These are phyloP conservation scores for Neodiprion fabricii DNA, from an alignment of 1,140 invertebrate species.

Conservation along the genomic window DNA sequence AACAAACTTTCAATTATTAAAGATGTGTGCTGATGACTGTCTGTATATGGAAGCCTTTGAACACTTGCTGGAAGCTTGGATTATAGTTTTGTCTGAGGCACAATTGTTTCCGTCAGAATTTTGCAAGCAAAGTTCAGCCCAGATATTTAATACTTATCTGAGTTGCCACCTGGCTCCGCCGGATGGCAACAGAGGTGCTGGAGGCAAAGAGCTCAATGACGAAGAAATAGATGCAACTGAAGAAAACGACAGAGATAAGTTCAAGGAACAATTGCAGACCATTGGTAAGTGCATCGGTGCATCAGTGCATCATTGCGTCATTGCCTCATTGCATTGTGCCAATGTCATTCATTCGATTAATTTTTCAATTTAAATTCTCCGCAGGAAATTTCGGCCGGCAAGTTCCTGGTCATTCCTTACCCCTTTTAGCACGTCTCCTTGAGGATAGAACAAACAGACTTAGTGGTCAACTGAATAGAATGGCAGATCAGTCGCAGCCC, in stretches of 20 bases:
- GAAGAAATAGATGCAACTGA: constrained; percentile 74
- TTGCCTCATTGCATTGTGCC: background rate
- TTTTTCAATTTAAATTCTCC: constrained; percentile 21
- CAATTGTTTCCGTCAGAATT: constrained; percentile 64
- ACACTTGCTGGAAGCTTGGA: constrained; percentile 83
- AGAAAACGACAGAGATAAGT: constrained; percentile 74
- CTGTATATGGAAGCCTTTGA: constrained; percentile 82
- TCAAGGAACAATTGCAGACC: constrained; percentile 72
- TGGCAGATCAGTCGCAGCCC: constrained; percentile 62
- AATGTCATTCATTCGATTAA: background rate
- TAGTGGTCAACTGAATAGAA: constrained; percentile 68
- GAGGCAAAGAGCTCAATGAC: constrained; percentile 55
- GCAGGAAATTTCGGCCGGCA: constrained; percentile 58
- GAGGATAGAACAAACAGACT: constrained; percentile 71
- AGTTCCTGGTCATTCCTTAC: constrained; percentile 64
- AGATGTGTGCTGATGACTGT: constrained; percentile 68
- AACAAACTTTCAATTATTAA: constrained; percentile 20
- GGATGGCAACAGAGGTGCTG: constrained; percentile 71
- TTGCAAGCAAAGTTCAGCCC: constrained; percentile 59
- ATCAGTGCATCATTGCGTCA: background rate
- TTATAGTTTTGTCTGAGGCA: constrained; percentile 67
- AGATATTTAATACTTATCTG: constrained; percentile 84
- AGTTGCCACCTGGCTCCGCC: constrained; percentile 82
- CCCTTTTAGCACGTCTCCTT: constrained; percentile 67
- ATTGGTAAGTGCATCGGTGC: constrained; percentile 63